Evolutionary conservation across 2,888 invertebrate genomes (phyloP).

Genomic region (Selenia dentaria): DNA sequence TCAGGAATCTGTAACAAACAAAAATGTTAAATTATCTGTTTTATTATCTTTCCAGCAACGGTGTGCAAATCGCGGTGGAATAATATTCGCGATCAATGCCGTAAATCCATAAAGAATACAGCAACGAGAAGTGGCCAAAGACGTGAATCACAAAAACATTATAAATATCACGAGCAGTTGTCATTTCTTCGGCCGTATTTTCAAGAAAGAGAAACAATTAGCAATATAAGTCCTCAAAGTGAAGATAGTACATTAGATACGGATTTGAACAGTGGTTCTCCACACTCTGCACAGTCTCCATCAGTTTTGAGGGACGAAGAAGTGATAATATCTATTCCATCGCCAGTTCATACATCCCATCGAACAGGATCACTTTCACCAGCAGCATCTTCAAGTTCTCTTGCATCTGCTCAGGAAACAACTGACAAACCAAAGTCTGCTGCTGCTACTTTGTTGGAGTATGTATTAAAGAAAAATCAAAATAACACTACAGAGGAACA

Average conservation of each 20-base stretch:
- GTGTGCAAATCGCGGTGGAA: no score
- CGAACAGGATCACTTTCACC: no score
- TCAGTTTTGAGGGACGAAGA: slow-evolving; percentile 1
- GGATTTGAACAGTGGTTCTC: no score
- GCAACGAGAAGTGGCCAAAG: no score
- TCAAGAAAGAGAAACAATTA: slow-evolving; percentile 2
- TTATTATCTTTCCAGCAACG: no score
- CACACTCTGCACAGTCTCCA: slow-evolving; percentile 4
- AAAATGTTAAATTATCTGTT: no score
- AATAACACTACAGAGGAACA: no score
- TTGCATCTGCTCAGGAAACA: not conserved
- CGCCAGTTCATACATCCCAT: slow-evolving; percentile 1
- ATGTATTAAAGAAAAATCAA: not conserved
- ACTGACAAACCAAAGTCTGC: not conserved
- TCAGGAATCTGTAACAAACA: no score
- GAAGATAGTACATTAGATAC: no score
- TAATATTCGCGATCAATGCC: no score
- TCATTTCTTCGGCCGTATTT: slow-evolving; percentile 1
- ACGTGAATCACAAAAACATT: no score
- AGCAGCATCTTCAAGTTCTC: not conserved
- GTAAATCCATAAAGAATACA: no score
- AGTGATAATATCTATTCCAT: slow-evolving; percentile 2
- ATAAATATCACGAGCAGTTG: slow-evolving; percentile 17
- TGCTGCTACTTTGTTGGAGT: not conserved
- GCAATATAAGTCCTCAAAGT: slow-evolving; percentile 2